A percentile compares a stretch with the other conserved stretches of the same genome.
phyloP scores from a whole-genome alignment of 2,797 vertebrate species.

The Acanthis flammea region DNA sequence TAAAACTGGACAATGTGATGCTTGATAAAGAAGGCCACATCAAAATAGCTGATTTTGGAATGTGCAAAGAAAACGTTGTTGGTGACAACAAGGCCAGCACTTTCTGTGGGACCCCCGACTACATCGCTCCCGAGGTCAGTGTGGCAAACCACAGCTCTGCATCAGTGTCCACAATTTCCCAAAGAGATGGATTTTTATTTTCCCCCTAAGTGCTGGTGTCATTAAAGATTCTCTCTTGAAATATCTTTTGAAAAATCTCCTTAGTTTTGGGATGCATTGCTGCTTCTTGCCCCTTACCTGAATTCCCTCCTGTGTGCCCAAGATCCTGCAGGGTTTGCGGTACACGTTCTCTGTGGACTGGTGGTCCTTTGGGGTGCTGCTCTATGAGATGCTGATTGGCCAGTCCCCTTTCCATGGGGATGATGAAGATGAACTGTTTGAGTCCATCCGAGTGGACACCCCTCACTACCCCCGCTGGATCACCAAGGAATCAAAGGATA shows the following conservation, averaged over 20 bases:
- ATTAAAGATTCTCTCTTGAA: background rate
- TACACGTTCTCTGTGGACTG: conserved; percentile 98
- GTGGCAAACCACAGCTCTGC: background rate
- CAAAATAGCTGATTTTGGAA: conserved; percentile 98
- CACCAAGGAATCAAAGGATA: conserved; percentile 89
- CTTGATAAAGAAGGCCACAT: conserved; percentile 92
- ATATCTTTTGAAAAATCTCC: background rate
- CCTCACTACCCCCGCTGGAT: conserved; percentile 96
- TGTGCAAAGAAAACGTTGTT: conserved; percentile 93
- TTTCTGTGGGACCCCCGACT: conserved; percentile 97
- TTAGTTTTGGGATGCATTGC: background rate
- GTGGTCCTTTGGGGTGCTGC: conserved; percentile 98
- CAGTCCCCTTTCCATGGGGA: conserved; percentile 98
- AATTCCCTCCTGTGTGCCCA: background rate
- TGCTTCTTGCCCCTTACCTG: background rate
- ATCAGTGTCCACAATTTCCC: background rate
- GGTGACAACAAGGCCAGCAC: conserved; percentile 87
- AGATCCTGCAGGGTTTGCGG: conserved; percentile 92
- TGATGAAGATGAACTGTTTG: conserved; percentile 94
- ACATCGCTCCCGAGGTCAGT: conserved; percentile 92
- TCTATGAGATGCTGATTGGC: conserved; percentile 98
- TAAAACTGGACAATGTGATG: conserved; percentile 98
- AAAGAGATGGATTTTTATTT: background rate
- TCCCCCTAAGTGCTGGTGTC: background rate
- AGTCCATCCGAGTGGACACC: conserved; percentile 89